Evolutionary conservation across 2,888 invertebrate species (phyloP).

Genomic region (Homarus gammarus): DNA sequence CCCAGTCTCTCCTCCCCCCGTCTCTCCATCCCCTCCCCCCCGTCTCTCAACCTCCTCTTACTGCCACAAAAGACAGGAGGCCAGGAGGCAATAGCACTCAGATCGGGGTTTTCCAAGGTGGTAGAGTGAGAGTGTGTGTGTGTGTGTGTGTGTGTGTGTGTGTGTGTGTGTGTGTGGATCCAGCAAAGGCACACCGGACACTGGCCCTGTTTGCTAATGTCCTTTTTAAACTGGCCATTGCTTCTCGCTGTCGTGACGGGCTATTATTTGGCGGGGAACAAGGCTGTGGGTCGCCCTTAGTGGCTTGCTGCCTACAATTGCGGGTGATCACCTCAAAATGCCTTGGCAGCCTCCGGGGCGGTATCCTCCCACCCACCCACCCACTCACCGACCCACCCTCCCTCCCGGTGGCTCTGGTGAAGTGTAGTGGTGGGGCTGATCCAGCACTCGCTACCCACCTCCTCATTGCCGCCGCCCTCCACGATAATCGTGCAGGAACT

Average conservation of each 20-base stretch:
- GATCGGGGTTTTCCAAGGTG: constrained; percentile 13
- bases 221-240: constrained; percentile 17
- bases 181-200: not conserved
- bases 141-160: too few relatives aligned
- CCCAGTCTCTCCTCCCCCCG: not conserved
- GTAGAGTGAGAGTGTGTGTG: not conserved
- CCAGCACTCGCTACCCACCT: too few relatives aligned
- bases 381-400: too few relatives aligned
- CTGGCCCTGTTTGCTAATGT: constrained; percentile 13
- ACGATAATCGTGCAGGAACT: too few relatives aligned
- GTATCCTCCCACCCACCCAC: not conserved
- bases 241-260: not conserved
- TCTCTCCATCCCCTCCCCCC: not conserved
- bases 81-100: not conserved
- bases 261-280: not conserved
- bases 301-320: not conserved
- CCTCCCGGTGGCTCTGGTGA: too few relatives aligned
- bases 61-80: not conserved
- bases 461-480: too few relatives aligned
- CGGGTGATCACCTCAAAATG: too few relatives aligned
- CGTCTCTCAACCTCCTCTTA: not conserved
- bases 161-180: not conserved
- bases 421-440: too few relatives aligned
- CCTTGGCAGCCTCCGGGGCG: not conserved
- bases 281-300: not conserved